Evolutionary conservation across 2,113 vertebrate genomes (phyloP).

Genomic region (Octodon degus): DNA sequence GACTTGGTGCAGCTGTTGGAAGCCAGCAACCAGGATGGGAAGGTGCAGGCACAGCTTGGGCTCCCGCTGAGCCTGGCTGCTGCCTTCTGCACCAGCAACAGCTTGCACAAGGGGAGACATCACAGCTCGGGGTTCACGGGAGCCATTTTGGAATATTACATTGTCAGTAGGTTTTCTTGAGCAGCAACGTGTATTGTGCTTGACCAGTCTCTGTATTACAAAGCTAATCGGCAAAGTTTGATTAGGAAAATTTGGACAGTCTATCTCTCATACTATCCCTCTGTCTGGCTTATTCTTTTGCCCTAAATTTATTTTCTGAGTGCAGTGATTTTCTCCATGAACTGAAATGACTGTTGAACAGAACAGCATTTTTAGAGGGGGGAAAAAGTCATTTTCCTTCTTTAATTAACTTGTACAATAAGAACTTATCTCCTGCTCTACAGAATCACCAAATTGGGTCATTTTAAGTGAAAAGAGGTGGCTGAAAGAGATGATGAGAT

Average conservation of each 20-base stretch:
- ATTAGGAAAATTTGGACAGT: background rate
- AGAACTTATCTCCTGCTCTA: background rate
- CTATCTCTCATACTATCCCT: background rate
- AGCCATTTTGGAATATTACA: background rate
- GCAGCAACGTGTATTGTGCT: background rate
- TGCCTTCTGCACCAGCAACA: background rate
- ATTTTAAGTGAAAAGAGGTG: background rate
- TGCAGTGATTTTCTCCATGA: slow-evolving; percentile 56
- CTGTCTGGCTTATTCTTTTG: background rate
- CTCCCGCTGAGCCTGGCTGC: accelerated
- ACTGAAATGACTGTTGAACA: slow-evolving; percentile 46
- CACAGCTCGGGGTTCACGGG: background rate
- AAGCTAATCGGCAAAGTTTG: background rate
- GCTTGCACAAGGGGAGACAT: background rate
- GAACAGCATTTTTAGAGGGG: slow-evolving; percentile 45
- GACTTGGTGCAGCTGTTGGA: background rate
- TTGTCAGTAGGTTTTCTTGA: background rate
- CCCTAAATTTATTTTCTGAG: slow-evolving; percentile 56
- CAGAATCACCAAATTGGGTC: background rate
- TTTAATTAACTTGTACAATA: slow-evolving; percentile 14
- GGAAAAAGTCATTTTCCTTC: background rate
- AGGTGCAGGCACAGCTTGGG: accelerated
- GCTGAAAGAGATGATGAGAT: background rate
- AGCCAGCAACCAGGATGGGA: background rate
- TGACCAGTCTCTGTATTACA: background rate